Base-by-base conservation (phyloP, 2,113 vertebrate species). In the Anolis sagrei region DNA sequence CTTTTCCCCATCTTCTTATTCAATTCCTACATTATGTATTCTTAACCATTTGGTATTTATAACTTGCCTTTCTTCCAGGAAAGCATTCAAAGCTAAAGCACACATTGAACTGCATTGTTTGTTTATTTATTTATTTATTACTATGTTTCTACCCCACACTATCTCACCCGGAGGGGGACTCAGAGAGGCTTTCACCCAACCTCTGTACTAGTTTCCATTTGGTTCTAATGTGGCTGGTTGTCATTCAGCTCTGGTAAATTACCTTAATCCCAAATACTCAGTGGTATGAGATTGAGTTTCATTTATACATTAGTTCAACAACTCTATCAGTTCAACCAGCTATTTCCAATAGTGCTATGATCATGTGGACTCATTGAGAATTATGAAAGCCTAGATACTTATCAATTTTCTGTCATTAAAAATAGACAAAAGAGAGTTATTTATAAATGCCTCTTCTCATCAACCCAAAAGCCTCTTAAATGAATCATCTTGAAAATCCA, bases 1-100 rank as follows among this genome's bases (percentile, higher is more conserved):
- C n/a, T n/a, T 94, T 84, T 89, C 90, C 88, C 86, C 89, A 89
- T 87, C 94, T 93, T 95, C 95, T 96, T 93, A 94, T 95, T 93
- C 90, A 94, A 91, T 73, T 90, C 94, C 93, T 96, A 89, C 90
- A 93, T 93, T 95, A 93, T 89, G 87, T 94, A 94, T 94, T 93
- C 91, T 66, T 66, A 27, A 66, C 64, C 64, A 29, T 66, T 66
- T 4, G 64, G 6, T 27, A 66, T 66, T 3, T 6, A 13, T 7
- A 9, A 2, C 10, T 13, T 54, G n/a, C n/a, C n/a, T 54, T 54
- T 54, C 7, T 54, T 8, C 10, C 18, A 64, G 62, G 25, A 64
- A 3, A 64, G 62, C 9, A n/a, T n/a, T n/a, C n/a, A n/a, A n/a
- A n/a, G n/a, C n/a, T n/a, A n/a, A n/a, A n/a, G n/a, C n/a, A n/a